Evolutionary conservation across 2,113 vertebrate genomes (phyloP).

Genomic region (Sinocyclocheilus maitianheensis): DNA sequence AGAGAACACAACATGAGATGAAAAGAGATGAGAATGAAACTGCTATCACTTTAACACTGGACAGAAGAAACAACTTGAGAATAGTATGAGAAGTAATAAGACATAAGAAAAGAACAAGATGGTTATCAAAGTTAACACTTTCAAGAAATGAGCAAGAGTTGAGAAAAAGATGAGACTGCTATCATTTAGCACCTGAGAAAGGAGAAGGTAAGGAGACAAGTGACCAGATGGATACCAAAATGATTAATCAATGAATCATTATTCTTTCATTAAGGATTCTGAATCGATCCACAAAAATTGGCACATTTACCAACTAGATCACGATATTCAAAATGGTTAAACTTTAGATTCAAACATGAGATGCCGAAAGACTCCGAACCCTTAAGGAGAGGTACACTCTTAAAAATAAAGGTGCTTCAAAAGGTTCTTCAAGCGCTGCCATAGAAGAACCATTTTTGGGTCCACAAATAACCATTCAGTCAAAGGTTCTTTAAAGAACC

Average conservation of each 20-base stretch:
- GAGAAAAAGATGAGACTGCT: neutral
- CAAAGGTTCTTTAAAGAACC: no score
- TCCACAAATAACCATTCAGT: no score
- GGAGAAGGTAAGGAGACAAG: neutral
- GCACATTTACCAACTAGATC: no score
- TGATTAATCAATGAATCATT: neutral
- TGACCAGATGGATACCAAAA: neutral
- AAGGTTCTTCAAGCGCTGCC: no score
- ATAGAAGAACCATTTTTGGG: no score
- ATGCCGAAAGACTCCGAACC: neutral
- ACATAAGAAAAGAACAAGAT: neutral
- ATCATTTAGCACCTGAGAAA: neutral
- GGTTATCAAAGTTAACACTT: neutral
- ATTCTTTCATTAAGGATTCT: neutral
- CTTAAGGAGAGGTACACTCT: neutral
- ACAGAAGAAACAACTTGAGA: constrained; percentile 60
- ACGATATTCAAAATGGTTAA: neutral
- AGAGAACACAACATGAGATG: constrained; percentile 12
- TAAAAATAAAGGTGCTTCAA: no score
- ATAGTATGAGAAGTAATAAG: neutral
- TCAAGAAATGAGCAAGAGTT: neutral
- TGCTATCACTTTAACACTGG: neutral
- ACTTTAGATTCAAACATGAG: neutral
- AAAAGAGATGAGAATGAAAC: constrained; percentile 43
- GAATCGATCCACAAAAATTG: neutral